These are phyloP conservation scores for Megaceryle maxima DNA, from an alignment of 2,113 vertebrate species.

Conservation along the genomic window DNA sequence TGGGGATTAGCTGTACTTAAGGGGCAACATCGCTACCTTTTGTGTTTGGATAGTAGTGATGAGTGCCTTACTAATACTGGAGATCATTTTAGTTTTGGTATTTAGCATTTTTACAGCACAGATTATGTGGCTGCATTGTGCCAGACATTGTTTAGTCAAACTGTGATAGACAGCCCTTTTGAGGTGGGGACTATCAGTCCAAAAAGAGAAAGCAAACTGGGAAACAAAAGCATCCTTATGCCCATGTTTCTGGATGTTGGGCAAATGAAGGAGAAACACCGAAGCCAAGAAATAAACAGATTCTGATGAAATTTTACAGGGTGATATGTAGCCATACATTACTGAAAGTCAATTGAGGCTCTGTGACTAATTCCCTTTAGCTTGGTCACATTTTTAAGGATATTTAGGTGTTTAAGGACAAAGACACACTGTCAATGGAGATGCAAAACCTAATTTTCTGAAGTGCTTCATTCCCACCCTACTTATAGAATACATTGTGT, in stretches of 20 bases:
- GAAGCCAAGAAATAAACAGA: not conserved
- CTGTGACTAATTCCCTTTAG: not conserved
- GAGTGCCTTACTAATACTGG: not conserved
- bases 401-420: not conserved
- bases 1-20: not conserved
- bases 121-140: not conserved
- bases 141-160: not conserved
- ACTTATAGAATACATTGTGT: not conserved
- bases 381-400: not conserved
- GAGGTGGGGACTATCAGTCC: not conserved
- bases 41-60: not conserved
- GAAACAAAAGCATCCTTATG: not conserved
- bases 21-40: not conserved
- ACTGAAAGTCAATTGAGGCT: not conserved
- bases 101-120: not conserved
- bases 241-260: not conserved
- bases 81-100: not conserved
- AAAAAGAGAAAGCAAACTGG: not conserved
- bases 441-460: not conserved
- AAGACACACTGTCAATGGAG: not conserved
- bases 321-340: not conserved
- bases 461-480: not conserved
- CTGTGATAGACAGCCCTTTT: not conserved
- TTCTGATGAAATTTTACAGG: conserved; percentile 4
- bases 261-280: conserved; percentile 11